phyloP scores from a whole-genome alignment of 2,888 invertebrate genomes.

The Cloeon dipterum region DNA sequence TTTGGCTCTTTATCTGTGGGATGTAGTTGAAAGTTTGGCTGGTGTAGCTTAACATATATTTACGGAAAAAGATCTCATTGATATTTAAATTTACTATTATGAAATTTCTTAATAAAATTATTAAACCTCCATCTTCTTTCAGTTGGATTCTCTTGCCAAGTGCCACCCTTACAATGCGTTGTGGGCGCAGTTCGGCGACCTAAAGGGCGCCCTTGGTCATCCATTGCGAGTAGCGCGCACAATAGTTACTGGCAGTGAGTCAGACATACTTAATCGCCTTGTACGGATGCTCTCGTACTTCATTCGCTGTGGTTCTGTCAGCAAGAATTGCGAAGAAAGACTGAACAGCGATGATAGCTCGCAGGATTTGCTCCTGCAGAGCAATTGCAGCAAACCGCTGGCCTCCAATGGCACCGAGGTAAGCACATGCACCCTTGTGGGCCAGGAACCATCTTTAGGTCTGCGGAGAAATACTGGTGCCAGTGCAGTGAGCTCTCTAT shows the following conservation, averaged over 20 bases:
- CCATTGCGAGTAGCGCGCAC: slow-evolving; percentile 58
- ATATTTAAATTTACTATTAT: not conserved
- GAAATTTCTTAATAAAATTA: not conserved
- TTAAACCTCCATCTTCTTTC: slow-evolving; percentile 7
- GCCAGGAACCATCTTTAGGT: too few species aligned
- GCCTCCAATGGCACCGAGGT: not conserved
- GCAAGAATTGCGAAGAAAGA: slow-evolving; percentile 1
- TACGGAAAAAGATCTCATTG: too few species aligned
- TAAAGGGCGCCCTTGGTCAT: slow-evolving; percentile 64
- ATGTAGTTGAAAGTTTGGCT: too few species aligned
- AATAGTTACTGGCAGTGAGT: slow-evolving; percentile 39
- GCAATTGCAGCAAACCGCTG: not conserved
- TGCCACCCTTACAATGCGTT: slow-evolving; percentile 64
- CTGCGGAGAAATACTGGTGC: not conserved
- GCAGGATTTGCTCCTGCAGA: too few species aligned
- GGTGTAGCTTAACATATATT: not conserved
- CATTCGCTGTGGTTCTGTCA: slow-evolving; percentile 20
- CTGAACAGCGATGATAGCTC: not conserved
- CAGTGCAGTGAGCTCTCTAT: too few species aligned
- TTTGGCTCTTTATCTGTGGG: too few species aligned
- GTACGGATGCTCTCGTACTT: slow-evolving; percentile 68
- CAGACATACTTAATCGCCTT: slow-evolving; percentile 42
- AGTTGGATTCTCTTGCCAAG: slow-evolving; percentile 26
- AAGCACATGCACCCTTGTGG: not conserved
- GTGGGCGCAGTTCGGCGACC: slow-evolving; percentile 72